phyloP scores from a whole-genome alignment of 2,797 vertebrate species.

The Protosalanx chinensis region DNA sequence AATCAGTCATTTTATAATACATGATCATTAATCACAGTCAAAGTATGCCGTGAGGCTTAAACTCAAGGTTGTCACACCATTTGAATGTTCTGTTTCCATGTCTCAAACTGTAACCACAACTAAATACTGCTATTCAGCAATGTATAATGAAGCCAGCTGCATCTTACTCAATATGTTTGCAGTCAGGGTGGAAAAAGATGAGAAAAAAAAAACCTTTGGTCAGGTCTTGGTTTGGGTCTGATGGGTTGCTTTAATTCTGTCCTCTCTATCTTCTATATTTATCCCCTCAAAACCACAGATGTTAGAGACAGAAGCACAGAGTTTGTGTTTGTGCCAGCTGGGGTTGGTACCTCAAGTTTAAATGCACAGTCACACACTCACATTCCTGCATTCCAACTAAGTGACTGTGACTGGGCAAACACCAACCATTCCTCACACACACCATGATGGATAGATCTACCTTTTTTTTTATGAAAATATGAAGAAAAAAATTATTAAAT shows the following conservation, averaged over 20 bases:
- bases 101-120: slow-evolving; percentile 7
- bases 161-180: slow-evolving; percentile 12
- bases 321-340: slow-evolving; percentile 21
- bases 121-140: slow-evolving; percentile 4
- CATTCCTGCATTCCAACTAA: background rate
- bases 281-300: slow-evolving; percentile 25
- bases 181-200: slow-evolving; percentile 13
- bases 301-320: background rate
- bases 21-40: background rate
- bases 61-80: background rate
- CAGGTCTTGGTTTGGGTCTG: slow-evolving; percentile 21
- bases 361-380: slow-evolving; percentile 1
- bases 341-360: slow-evolving; percentile 14
- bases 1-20: background rate
- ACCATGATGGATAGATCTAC: background rate
- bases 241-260: slow-evolving; percentile 27
- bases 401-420: slow-evolving; percentile 18
- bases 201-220: slow-evolving; percentile 7
- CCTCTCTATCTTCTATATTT: slow-evolving; percentile 7
- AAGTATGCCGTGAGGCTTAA: background rate
- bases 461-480: slow-evolving; percentile 3
- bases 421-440: background rate
- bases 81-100: slow-evolving; percentile 6
- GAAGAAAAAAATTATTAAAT: slow-evolving; percentile 3
- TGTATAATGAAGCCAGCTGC: slow-evolving; percentile 22